A percentile compares a stretch with the other conserved stretches of the same genome.
Conservation (phyloP, 2,888 invertebrate genomes). For the Scrobipalpa costella region DNA sequence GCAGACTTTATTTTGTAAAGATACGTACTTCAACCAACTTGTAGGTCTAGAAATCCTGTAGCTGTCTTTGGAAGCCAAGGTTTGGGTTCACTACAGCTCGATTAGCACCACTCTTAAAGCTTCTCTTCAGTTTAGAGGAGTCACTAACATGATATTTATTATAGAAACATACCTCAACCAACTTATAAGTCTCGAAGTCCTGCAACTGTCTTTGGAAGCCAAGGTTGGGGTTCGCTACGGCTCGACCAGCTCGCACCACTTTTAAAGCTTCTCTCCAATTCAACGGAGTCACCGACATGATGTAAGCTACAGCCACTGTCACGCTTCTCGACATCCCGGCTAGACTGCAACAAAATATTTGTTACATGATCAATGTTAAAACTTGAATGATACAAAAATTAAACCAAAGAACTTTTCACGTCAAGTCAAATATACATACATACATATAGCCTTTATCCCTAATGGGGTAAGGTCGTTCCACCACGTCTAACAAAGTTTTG, state of each 20-base stretch:
- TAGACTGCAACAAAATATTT: constrained; percentile 80
- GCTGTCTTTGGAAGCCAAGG: not conserved
- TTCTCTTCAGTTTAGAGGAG: not conserved
- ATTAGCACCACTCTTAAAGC: no score
- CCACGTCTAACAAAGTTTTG: no score
- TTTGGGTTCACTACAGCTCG: not conserved
- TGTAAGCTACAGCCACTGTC: constrained; percentile 96
- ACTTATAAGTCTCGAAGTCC: constrained; percentile 91
- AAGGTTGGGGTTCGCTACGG: constrained; percentile 97
- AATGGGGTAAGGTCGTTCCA: no score
- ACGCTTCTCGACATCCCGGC: constrained; percentile 99
- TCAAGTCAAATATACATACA: no score
- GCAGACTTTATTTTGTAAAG: not conserved
- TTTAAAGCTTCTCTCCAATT: constrained; percentile 96
- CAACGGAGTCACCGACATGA: constrained; percentile 95
- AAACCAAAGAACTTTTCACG: not conserved
- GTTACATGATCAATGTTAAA: no score
- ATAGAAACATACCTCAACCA: constrained; percentile 89
- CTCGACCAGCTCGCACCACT: constrained; percentile 94
- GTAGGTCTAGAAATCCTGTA: not conserved
- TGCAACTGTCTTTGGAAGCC: constrained; percentile 97
- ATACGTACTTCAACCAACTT: not conserved
- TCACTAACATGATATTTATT: not conserved
- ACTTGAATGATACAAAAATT: no score
- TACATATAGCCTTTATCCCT: no score